A percentile compares a stretch with the other conserved stretches of the same genome.
Evolutionary conservation across 1,140 invertebrate species (phyloP).

Genomic region (Leptonema lineaticorne): DNA sequence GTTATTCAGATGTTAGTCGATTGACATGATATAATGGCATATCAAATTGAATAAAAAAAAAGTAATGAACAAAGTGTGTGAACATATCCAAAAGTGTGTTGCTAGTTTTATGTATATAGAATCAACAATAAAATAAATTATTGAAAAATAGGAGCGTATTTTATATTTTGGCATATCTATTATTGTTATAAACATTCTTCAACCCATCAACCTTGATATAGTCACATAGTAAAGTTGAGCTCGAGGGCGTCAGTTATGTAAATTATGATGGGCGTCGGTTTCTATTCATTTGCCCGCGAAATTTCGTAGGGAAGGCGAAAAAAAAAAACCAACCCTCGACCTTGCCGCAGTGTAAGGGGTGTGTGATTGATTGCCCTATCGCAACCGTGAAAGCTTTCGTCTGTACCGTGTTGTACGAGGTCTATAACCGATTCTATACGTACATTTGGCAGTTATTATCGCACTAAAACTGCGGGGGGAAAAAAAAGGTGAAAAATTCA

Average conservation of each 20-base stretch:
- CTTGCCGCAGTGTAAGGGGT: background rate
- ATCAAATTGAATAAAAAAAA: too few species aligned
- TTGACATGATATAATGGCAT: too few species aligned
- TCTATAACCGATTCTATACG: too few species aligned
- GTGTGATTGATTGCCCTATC: background rate
- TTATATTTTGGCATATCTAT: too few species aligned
- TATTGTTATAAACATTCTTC: too few species aligned
- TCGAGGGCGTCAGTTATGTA: background rate
- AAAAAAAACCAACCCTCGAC: background rate
- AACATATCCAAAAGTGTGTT: too few species aligned
- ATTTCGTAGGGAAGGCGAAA: background rate
- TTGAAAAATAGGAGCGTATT: too few species aligned
- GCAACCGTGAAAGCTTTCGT: background rate
- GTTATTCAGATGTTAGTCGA: too few species aligned
- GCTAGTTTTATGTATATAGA: too few species aligned
- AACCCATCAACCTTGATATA: background rate
- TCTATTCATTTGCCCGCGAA: constrained; percentile 1
- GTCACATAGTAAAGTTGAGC: background rate
- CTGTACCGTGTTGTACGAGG: background rate
- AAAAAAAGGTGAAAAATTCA: background rate
- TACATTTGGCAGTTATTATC: background rate
- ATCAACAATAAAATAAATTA: too few species aligned
- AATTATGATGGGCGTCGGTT: constrained; percentile 3
- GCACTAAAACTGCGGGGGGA: too few species aligned
- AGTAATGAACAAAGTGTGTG: too few species aligned